Conservation (phyloP, 2,888 invertebrate genomes). For the Ecdyonurus torrentis region DNA sequence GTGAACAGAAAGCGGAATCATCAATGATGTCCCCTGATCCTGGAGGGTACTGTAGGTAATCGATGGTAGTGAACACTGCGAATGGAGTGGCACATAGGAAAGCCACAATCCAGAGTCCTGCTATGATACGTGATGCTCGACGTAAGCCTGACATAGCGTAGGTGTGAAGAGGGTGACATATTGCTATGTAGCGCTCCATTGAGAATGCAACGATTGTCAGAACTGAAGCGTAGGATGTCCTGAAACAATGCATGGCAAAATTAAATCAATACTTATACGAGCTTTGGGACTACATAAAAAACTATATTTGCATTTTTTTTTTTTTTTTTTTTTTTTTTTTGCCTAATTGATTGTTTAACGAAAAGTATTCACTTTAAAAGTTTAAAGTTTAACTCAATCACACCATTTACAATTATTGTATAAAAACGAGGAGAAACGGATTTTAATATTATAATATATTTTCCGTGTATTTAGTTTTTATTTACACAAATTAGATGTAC, state of each 20-base stretch:
- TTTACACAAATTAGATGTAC: too few relatives aligned
- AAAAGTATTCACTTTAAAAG: background rate
- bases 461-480: too few relatives aligned
- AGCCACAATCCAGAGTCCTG: slow-evolving; percentile 58
- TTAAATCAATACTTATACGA: background rate
- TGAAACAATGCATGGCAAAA: slow-evolving; percentile 29
- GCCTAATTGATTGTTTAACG: too few relatives aligned
- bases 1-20: slow-evolving; percentile 67
- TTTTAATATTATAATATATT: too few relatives aligned
- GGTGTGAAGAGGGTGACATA: slow-evolving; percentile 72
- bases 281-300: background rate
- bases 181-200: slow-evolving; percentile 76
- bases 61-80: slow-evolving; percentile 52
- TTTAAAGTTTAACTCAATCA: too few relatives aligned
- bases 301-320: background rate
- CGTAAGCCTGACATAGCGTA: slow-evolving; percentile 70
- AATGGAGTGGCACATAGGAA: slow-evolving; percentile 61
- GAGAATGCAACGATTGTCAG: slow-evolving; percentile 86
- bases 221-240: slow-evolving; percentile 79
- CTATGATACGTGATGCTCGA: slow-evolving; percentile 63
- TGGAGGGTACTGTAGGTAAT: slow-evolving; percentile 56
- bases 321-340: too few relatives aligned
- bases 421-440: too few relatives aligned
- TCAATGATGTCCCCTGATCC: slow-evolving; percentile 33
- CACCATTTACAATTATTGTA: too few relatives aligned